Evolutionary conservation across 2,888 invertebrate species (phyloP).

Genomic region (Lycia hirtaria): DNA sequence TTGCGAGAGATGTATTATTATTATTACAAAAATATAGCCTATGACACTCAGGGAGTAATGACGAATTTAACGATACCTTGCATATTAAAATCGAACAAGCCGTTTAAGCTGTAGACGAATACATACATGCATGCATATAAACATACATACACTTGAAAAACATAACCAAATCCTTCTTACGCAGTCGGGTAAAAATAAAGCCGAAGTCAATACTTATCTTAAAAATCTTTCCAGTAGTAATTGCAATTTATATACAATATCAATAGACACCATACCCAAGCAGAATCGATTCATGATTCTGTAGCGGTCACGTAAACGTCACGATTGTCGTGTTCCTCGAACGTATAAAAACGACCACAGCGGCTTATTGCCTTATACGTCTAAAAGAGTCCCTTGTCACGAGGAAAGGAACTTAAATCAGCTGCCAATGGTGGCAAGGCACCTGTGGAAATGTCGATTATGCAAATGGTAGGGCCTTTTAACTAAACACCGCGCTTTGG

Average conservation of each 20-base stretch:
- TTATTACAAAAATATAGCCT: too few species aligned
- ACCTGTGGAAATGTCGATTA: conserved; percentile 83
- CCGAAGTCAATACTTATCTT: not conserved
- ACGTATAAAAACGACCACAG: conserved; percentile 73
- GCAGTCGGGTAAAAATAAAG: not conserved
- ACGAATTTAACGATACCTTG: too few species aligned
- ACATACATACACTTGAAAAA: too few species aligned
- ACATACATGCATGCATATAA: too few species aligned
- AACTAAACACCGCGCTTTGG: conserved; percentile 70
- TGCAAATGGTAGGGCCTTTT: conserved; percentile 76
- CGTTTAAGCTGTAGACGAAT: too few species aligned
- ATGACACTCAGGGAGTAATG: too few species aligned
- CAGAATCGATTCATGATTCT: conserved; percentile 35
- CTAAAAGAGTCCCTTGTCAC: conserved; percentile 70
- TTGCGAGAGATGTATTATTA: too few species aligned
- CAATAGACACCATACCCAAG: conserved; percentile 11
- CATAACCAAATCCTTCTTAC: too few species aligned
- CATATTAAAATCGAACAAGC: too few species aligned
- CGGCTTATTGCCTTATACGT: conserved; percentile 76
- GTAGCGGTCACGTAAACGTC: conserved; percentile 41
- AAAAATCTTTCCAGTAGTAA: not conserved
- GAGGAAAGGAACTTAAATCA: conserved; percentile 75
- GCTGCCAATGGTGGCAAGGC: conserved; percentile 69
- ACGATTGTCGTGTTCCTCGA: conserved; percentile 55
- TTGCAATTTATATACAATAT: not conserved